Evolutionary conservation across 2,797 vertebrate species (phyloP), one percentile per base, ranked within the genome.

Genomic region (Triplophysa yarkandensis): DNA sequence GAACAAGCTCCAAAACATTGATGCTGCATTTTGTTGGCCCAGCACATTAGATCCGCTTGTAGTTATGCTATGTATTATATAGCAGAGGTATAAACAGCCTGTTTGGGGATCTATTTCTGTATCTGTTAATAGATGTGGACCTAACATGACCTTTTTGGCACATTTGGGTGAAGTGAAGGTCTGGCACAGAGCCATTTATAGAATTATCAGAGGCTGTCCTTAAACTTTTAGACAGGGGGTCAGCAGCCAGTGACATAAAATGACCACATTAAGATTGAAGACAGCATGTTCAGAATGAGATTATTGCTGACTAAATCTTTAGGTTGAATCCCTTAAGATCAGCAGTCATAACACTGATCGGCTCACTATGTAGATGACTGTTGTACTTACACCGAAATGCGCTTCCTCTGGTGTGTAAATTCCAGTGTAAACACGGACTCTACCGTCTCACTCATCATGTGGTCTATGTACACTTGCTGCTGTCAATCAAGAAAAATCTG

Each of bases 51-150:
- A 60, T 63, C 58, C 43, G 57, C 21, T 43, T 23, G 65, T 43
- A 76, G 82, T 72, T 77, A 71, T 76, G 73, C 82, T 84, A 81
- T 85, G 66, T 84, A 25, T 81, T 54, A 85, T 85, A 87, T 87
- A 84, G 66, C 80, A 79, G 71, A 71, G 80, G 48, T 81, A 86
- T 89, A 85, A 89, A 89, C 85, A 86, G 81, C 64, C 55, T 75
- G 55, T 67, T 75, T 46, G 41, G 52, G 17, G 14, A 44, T 75
- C 86, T 92, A 92, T 91, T 92, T 77, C 64, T 86, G 87, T 81
- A 88, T 83, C 77, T 87, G 88, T 91, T 90, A 86, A 89, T 86
- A 77, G 82, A 83, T 63, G 43, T 36, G 25, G 66, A 81, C 80
- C 80, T 77, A 76, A 32, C 36, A 13, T 86, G 87, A 90, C 85